Evolutionary conservation across 37 sponge, comb jelly and placozoan species (phyloP), one percentile per base, ranked within the genome.

Genomic region (Dysidea cf. avara): DNA sequence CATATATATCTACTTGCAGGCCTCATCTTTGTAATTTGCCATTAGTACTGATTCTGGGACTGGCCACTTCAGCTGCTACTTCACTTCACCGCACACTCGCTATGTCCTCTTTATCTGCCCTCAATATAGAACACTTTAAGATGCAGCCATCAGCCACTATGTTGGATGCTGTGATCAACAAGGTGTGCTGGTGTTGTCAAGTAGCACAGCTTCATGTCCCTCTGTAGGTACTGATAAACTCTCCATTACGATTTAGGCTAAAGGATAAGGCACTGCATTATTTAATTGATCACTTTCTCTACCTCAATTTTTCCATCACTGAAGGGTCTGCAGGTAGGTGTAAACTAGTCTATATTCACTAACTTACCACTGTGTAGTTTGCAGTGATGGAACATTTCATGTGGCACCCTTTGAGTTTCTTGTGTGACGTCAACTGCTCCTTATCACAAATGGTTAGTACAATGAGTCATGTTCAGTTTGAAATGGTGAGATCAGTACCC

Each of bases 361-460:
- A 25, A 13, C 60, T 37, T 39, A 33, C n/a, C 53, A 40, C 18
- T n/a, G 13, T 40, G 24, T 34, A 89, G 90, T 70, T 68, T 75
- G 71, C 81, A 2, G 35, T 79, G 43, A 63, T 90, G 81, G 90
- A 90, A 77, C 90, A 90, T 52, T 84, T 90, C 55, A 57, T 39
- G 38, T 90, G 90, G 90, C 78, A 78, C 66, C 85, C 81, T 9
- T 40, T 90, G 67, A 90, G 85, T 46, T 16, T 80, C 1, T 66
- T 90, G 20, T 83, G 83, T 47, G 63, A 56, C 47, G 37, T 3
- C 13, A 31, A 29, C 24, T 5, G 22, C 9, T 17, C 14, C 36
- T 32, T 35, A 12, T 1, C 32, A 5, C 71, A 69, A 28, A 34
- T 26, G 52, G 21, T 56, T 7, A 18, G 33, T 24, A 0, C 13